Conservation (phyloP, 2,797 vertebrate genomes). For the Emys orbicularis region DNA sequence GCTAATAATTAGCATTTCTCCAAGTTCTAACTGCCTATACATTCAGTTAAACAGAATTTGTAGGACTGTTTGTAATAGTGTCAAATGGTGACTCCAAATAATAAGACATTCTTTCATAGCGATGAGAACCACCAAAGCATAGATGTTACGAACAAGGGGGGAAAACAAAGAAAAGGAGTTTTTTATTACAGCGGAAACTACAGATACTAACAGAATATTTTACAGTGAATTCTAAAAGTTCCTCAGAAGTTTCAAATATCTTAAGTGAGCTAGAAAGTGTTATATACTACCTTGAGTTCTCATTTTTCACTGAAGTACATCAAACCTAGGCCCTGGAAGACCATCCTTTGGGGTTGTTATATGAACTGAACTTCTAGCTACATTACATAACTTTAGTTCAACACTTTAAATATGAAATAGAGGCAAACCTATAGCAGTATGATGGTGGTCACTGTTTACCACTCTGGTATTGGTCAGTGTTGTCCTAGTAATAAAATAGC, state of each 20-base stretch:
- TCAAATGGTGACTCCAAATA: background rate
- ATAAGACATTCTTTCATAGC: background rate
- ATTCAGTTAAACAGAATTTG: background rate
- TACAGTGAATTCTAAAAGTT: background rate
- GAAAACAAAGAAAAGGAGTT: background rate
- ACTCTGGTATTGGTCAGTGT: accelerated
- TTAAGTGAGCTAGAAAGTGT: background rate
- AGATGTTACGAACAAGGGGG: background rate
- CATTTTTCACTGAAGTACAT: background rate
- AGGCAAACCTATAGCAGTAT: background rate
- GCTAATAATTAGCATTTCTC: background rate
- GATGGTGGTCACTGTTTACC: background rate
- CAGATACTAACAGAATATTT: background rate
- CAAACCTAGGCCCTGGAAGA: background rate
- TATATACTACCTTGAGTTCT: background rate
- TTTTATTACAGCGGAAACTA: background rate
- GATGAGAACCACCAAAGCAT: background rate
- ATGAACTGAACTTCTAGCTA: background rate
- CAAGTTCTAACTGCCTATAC: background rate
- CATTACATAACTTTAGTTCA: background rate
- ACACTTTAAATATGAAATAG: background rate
- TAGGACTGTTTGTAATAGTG: background rate
- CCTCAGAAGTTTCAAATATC: background rate
- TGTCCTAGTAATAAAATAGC: background rate
- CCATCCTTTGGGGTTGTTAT: background rate